Percentiles rank a stretch among this genome's conserved stretches.
phyloP scores from a whole-genome alignment of 1,140 invertebrate species.

The Calephelis virginiensis region DNA sequence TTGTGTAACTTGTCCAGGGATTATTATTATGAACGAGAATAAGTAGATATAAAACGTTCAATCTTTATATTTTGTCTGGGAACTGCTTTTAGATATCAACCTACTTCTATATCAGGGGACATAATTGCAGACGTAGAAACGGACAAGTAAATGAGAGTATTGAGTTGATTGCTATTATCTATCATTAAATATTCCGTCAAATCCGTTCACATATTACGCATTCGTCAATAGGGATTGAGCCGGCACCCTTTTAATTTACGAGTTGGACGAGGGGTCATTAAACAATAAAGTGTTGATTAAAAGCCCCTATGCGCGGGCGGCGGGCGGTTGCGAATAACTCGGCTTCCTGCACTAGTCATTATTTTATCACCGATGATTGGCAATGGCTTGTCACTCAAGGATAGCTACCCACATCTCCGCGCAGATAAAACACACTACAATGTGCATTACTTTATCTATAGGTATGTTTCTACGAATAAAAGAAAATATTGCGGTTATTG shows the following conservation, averaged over 20 bases:
- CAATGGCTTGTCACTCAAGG: conserved; percentile 39
- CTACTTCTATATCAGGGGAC: too few relatives aligned
- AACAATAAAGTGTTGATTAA: conserved; percentile 79
- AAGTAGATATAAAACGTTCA: too few relatives aligned
- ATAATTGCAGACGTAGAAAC: background rate
- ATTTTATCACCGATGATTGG: conserved; percentile 76
- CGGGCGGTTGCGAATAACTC: conserved; percentile 60
- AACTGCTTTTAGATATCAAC: too few relatives aligned
- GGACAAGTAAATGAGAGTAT: conserved; percentile 13
- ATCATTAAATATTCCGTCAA: conserved; percentile 61
- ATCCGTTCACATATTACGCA: conserved; percentile 69
- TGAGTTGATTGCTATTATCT: conserved; percentile 47
- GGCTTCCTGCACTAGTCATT: conserved; percentile 71
- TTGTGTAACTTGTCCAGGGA: too few relatives aligned
- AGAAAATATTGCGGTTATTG: too few relatives aligned
- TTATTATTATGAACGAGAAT: too few relatives aligned
- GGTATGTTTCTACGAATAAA: too few relatives aligned
- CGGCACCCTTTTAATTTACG: conserved; percentile 78
- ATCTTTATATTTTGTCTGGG: too few relatives aligned
- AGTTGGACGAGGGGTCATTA: conserved; percentile 73
- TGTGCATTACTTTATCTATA: too few relatives aligned
- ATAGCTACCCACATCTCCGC: conserved; percentile 31
- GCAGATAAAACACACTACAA: background rate
- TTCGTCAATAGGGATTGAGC: conserved; percentile 73
- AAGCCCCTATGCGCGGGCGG: conserved; percentile 73